Evolutionary conservation across 2,888 invertebrate genomes (phyloP), one percentile per base, ranked within the genome.

Genomic region (Paralinhomoeus sp.): DNA sequence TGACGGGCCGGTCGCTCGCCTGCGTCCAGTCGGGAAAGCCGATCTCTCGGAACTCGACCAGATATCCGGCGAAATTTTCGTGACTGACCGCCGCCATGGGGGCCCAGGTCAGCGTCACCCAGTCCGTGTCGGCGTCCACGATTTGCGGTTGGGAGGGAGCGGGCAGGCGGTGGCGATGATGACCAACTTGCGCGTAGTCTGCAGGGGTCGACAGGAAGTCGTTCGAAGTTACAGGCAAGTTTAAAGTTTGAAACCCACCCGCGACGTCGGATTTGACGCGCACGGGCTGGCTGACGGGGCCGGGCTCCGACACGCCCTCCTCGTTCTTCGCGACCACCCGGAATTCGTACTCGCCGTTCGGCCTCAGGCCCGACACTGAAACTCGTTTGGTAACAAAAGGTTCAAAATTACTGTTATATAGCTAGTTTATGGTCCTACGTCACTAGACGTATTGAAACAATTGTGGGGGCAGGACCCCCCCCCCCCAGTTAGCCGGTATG

Each of bases 321-420:
- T 51, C 50, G 40, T 57, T 57, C 31, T 53, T 49, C 13, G 54
- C 57, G 35, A 56, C 42, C 2, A 61, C 54, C 22, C 60, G 53
- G 43, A 60, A 60, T 46, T 60, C 60, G 46, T 60, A 60, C 18
- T 59, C 58, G n/a, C 58, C 61, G 45, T 58, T 56, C 17, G 61
- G 60, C 2, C 60, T 51, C 15, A 60, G 51, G 37, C 55, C 56
- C 37, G 48, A 47, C 31, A 60, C 60, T 49, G 47, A 46, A 56
- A 50, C 2, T 2, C 24, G 33, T 7, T 3, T 5, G n/a, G 22
- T 2, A 34, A 22, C 20, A 39, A 39, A 12, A 5, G 3, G 3
- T 5, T 13, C 20, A 22, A 17, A 5, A 23, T 5, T 15, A 40
- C 40, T 18, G 13, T 40, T 20, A 9, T 0, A 47, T 47, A 27